These are phyloP conservation scores for Mythimna albipuncta DNA, from an alignment of 2,888 invertebrate species.

Conservation along the genomic window DNA sequence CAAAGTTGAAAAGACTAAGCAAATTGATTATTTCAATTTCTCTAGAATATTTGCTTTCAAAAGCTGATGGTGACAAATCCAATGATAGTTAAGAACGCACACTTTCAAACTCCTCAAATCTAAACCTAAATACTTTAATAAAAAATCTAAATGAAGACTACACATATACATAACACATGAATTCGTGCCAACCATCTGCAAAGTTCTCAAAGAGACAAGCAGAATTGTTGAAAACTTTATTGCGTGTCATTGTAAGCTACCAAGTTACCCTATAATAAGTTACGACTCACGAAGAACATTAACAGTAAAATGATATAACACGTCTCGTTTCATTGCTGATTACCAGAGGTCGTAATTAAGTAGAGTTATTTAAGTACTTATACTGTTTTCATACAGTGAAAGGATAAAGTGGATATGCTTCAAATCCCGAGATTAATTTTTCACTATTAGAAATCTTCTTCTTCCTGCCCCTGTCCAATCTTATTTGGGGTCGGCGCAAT, in stretches of 20 bases:
- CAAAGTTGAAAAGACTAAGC: too few species aligned
- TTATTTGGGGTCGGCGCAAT: too few species aligned
- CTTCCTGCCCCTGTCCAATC: too few species aligned
- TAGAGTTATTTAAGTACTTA: too few species aligned
- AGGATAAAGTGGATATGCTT: too few species aligned
- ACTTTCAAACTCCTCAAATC: background rate
- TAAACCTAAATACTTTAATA: background rate
- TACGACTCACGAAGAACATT: slow-evolving; percentile 17
- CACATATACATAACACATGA: background rate
- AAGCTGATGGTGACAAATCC: too few species aligned
- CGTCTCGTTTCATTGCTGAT: background rate
- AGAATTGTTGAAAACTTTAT: slow-evolving; percentile 9
- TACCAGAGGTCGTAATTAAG: background rate
- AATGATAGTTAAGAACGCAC: background rate
- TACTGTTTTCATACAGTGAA: too few species aligned
- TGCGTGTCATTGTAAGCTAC: background rate
- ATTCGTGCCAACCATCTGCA: background rate
- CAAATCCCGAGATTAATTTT: too few species aligned
- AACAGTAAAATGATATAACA: background rate
- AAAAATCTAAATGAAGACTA: background rate
- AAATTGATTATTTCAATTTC: too few species aligned
- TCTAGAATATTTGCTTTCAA: too few species aligned
- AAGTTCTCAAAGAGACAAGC: background rate
- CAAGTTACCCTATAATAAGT: slow-evolving; percentile 19
- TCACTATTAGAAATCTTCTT: too few species aligned